These are phyloP conservation scores for Ophion obscuratus DNA, from an alignment of 2,888 invertebrate species.

Conservation along the genomic window DNA sequence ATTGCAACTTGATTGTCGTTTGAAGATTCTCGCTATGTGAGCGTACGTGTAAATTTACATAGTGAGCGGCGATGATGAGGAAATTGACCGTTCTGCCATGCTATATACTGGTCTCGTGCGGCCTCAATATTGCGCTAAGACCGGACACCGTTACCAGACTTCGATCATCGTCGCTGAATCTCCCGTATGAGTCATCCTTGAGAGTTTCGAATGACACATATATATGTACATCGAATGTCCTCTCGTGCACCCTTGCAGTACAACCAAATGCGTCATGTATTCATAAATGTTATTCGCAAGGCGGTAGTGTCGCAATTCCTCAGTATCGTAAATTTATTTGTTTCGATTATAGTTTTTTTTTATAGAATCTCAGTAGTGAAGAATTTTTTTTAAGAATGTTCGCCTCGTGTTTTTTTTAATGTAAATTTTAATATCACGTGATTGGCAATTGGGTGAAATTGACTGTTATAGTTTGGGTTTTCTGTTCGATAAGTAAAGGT, in stretches of 20 bases:
- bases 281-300: too few species aligned
- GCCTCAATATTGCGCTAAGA: constrained; percentile 53
- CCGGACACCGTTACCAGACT: constrained; percentile 49
- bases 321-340: too few species aligned
- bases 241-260: neutral
- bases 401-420: too few species aligned
- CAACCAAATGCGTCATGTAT: neutral
- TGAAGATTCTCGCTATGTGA: neutral
- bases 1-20: constrained; percentile 24
- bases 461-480: too few species aligned
- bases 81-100: constrained; percentile 29
- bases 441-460: too few species aligned
- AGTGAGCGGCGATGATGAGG: constrained; percentile 21
- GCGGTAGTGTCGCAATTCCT: too few species aligned
- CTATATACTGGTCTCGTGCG: constrained; percentile 27
- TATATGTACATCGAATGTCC: neutral
- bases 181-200: constrained; percentile 44
- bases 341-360: too few species aligned
- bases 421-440: too few species aligned
- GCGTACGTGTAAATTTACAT: neutral
- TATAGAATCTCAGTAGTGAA: too few species aligned
- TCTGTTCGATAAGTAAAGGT: too few species aligned
- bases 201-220: neutral
- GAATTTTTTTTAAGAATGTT: too few species aligned
- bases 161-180: constrained; percentile 48